Evolutionary conservation across 2,888 invertebrate species (phyloP), one percentile per base, ranked within the genome.

Genomic region (Bombyx huttoni): DNA sequence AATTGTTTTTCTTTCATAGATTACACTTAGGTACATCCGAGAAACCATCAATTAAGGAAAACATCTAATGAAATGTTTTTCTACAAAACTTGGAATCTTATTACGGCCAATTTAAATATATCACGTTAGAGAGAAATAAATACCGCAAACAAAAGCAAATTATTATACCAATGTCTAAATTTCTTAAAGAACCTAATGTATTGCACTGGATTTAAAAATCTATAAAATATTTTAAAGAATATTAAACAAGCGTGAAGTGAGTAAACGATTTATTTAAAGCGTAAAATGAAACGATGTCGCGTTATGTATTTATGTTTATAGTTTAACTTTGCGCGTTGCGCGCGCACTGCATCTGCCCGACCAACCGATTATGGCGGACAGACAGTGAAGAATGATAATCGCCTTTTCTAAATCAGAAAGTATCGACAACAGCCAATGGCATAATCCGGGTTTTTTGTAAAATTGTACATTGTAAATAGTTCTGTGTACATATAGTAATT

Each of bases 381-480:
- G 81, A 75, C 82, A 84, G 75, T 88, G 81, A 88, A 85, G 81
- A 78, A 85, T 88, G 86, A 78, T 84, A 79, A 81, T 81, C 78
- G 83, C 77, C 80, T 86, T 83, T 84, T 87, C 74, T 82, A 80
- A 85, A 89, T 89, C 91, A 81, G 81, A 85, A 86, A 89, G 89
- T 89, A 91, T 91, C 91, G 89, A 89, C 85, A 78, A 80, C 87
- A 89, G 89, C 91, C 90, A 90, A 91, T 91, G 91, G 91, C 91
- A 86, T 91, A 91, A 91, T 83, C 78, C 84, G 84, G 80, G 82
- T 84, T 88, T 89, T 87, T 84, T 89, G 89, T 90, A 89, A 87
- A 90, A 89, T 89, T 91, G 91, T 91, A 91, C 89, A 91, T 91
- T 91, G 91, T 92, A 92, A 90, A 91, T 92, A 91, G 91, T 90